Percentiles rank a stretch among this genome's conserved stretches.
Conservation (phyloP, 2,113 vertebrate species). For the Amblyornis subalaris region DNA sequence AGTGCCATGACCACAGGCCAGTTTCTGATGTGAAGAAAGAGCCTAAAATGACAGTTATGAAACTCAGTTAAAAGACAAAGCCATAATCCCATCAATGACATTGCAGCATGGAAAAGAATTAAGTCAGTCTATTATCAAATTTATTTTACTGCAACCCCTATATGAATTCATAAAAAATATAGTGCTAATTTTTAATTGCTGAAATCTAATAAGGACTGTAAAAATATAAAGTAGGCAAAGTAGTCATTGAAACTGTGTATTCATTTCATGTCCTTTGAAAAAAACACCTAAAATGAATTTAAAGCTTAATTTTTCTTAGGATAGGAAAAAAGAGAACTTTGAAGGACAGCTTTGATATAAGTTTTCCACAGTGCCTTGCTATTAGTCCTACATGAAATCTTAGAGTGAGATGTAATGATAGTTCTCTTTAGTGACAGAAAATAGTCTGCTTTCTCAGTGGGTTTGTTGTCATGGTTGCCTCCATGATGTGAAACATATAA, state of each 20-base stretch:
- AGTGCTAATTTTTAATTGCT: neutral
- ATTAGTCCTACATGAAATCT: neutral
- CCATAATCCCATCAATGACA: neutral
- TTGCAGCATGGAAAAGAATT: neutral
- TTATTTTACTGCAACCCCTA: neutral
- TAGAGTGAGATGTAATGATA: neutral
- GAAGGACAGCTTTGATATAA: neutral
- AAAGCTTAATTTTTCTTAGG: neutral
- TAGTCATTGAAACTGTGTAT: neutral
- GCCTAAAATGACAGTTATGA: neutral
- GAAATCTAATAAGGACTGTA: neutral
- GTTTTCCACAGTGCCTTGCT: neutral
- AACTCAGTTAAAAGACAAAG: neutral
- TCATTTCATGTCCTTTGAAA: neutral
- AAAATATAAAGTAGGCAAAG: neutral
- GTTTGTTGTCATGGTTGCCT: constrained; percentile 26
- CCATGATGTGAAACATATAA: neutral
- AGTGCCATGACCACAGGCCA: neutral
- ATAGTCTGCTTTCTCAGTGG: neutral
- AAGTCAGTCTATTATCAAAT: neutral
- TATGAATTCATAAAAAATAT: neutral
- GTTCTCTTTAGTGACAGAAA: neutral
- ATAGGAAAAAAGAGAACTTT: neutral
- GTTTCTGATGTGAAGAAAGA: neutral
- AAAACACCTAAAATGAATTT: neutral